phyloP scores from a whole-genome alignment of 2,113 vertebrate species.

The Scytalopus superciliaris region DNA sequence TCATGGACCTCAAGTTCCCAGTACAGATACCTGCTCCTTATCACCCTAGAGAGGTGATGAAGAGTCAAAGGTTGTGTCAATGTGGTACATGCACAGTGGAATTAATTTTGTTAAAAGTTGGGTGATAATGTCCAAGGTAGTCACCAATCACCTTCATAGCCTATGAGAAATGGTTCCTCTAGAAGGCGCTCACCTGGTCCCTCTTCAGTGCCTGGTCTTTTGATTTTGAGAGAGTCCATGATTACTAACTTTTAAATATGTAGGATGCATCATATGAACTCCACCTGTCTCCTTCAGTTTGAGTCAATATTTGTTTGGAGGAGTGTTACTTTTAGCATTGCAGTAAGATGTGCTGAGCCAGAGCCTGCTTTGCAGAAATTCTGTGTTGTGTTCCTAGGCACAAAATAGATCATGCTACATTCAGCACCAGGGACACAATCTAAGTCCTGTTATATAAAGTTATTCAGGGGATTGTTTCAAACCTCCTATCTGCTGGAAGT shows the following conservation, averaged over 20 bases:
- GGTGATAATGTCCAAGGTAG: background rate
- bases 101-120: background rate
- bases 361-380: background rate
- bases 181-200: background rate
- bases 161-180: background rate
- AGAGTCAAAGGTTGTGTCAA: rapidly evolving
- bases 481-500: background rate
- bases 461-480: background rate
- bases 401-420: background rate
- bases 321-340: background rate
- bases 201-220: background rate
- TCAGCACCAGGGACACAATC: background rate
- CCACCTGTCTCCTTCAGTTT: background rate
- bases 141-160: background rate
- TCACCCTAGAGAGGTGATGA: background rate
- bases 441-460: background rate
- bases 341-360: background rate
- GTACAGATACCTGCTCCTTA: background rate
- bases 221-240: background rate
- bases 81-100: background rate
- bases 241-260: background rate
- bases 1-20: background rate
- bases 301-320: background rate
- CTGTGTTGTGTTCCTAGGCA: background rate
- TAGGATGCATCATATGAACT: background rate